Percentiles rank a stretch among this genome's conserved stretches.
Conservation (phyloP, 2,113 vertebrate species). For the Labrus mixtus region DNA sequence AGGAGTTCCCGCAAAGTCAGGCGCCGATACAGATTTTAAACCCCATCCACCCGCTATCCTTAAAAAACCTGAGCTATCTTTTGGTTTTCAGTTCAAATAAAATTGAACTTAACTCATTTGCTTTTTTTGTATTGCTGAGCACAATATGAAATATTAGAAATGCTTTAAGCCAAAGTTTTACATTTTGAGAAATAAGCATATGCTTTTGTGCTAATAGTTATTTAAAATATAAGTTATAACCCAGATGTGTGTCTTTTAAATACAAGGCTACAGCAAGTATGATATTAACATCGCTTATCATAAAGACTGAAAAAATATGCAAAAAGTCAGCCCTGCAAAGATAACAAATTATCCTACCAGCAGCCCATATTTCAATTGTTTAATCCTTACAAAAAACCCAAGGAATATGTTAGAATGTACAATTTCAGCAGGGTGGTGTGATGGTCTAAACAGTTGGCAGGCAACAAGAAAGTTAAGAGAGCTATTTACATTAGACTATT, state of each 20-base stretch:
- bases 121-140: neutral
- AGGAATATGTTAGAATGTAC: no score
- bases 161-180: neutral
- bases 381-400: no score
- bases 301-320: no score
- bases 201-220: neutral
- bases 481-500: no score
- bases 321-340: no score
- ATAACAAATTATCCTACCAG: no score
- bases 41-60: neutral
- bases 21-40: constrained; percentile 8
- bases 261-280: no score
- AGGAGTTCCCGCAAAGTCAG: constrained; percentile 18
- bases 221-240: neutral
- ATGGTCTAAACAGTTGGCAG: neutral
- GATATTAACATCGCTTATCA: no score
- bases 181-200: neutral
- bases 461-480: neutral
- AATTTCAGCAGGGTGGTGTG: no score
- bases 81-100: neutral
- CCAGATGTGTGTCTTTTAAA: neutral
- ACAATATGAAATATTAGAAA: neutral
- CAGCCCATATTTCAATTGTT: no score
- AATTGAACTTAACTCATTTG: neutral
- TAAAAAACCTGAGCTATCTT: neutral